Evolutionary conservation across 2,888 invertebrate genomes (phyloP), one percentile per base, ranked within the genome.

Genomic region (Sesamia inferens): DNA sequence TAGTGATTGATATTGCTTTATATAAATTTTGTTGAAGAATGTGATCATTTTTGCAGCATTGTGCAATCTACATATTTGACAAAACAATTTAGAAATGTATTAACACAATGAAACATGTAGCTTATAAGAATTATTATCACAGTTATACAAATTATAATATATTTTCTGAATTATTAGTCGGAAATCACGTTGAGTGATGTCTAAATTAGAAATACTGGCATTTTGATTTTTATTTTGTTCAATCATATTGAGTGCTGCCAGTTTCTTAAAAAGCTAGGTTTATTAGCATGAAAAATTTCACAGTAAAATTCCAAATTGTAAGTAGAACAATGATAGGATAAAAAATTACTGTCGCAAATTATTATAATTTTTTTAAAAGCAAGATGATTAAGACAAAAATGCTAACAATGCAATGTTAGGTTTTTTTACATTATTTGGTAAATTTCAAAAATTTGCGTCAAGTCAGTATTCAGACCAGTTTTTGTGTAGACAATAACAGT

Each of bases 101-200:
- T 77, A 55, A 61, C 70, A 62, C 68, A 73, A 63, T 79, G 66
- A 73, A 76, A 71, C 65, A 65, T 42, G 31, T 73, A 80, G 55
- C 10, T 47, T 31, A 42, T 82, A 67, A 82, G 62, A 65, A n/a
- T 70, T 68, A 75, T 74, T 81, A 68, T 83, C 71, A 74, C 72
- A 58, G 68, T 66, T 77, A 61, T 67, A 69, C 67, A 67, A 79
- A 71, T 67, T 71, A 76, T 77, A 73, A 83, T 82, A 79, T 80
- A 77, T 79, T 79, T 73, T 65, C 68, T 73, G 68, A 84, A 57
- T 55, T 6, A 59, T 64, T 64, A 55, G 65, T 59, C 51, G 16
- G 81, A 57, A 73, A 55, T 47, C 64, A 47, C 19, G 16, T 72
- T 55, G 75, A 63, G 57, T 66, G 10, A 51, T 48, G 31, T 82